Base-by-base conservation (phyloP, 2,113 vertebrate genomes). In the Salvelinus alpinus region DNA sequence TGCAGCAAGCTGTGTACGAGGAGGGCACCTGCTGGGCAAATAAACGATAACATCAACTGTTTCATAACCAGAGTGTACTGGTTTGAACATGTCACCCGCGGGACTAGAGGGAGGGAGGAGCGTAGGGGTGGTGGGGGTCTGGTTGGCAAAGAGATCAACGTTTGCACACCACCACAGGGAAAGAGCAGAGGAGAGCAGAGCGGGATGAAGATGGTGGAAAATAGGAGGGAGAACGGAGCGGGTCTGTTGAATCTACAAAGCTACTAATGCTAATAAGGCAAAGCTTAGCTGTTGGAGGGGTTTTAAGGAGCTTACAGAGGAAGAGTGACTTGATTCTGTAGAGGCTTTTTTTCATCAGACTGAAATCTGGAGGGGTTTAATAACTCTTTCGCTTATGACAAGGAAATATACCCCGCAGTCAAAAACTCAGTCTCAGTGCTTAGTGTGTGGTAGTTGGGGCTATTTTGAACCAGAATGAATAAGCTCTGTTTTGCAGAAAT, bases 301-400 rank as follows among this genome's bases (percentile, higher is more conserved):
- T 82, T 88, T 83, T 86, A 85, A 87, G 85, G 70, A 81, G 87
- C 86, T 92, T 91, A 89, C 75, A 83, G 84, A 88, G 84, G 72
- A 79, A 79, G 83, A 44, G 38, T 82, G 80, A 80, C 85, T 88
- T 73, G 80, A 80, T 83, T 86, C 89, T 85, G 82, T 82, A 78
- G 75, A 80, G 66, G 71, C 77, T 64, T 73, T 70, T 77, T 60
- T 73, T 44, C 9, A 11, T 11, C 38, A 90, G 80, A 73, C 79
- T 77, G 76, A 88, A 89, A 81, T 88, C 79, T 87, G 73, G 65
- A 44, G 72, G 71, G 74, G 78, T 64, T 88, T 85, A 86, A 82
- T 78, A 29, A 84, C 81, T 87, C 83, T 76, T 80, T 86, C 75
- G 80, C 71, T 81, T 77, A 81, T 78, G 76, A 81, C 80, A 85